Evolutionary conservation across 2,113 vertebrate genomes (phyloP).

Genomic region (Paraplagusia blochii): DNA sequence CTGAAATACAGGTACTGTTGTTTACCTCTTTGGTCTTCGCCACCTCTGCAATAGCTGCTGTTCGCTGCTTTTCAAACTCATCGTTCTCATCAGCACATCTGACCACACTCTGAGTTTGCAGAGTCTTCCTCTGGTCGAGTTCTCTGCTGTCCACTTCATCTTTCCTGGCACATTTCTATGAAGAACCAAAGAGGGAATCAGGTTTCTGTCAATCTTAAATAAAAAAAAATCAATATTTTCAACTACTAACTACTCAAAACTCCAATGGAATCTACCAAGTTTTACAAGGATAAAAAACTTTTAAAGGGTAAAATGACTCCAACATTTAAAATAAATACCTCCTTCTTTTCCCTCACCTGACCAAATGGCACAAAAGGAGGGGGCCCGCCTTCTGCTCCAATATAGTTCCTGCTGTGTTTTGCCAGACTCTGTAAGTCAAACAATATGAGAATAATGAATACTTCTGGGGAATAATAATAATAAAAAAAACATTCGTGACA

Average conservation of each 20-base stretch:
- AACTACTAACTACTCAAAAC: no score
- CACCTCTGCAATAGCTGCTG: slow-evolving; percentile 95
- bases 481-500: background rate
- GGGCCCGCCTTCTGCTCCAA: slow-evolving; percentile 96
- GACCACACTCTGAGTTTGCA: slow-evolving; percentile 78
- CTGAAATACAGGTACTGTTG: background rate
- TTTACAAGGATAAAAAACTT: no score
- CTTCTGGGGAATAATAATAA: background rate
- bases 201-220: background rate
- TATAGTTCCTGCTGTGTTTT: slow-evolving; percentile 93
- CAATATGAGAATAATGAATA: slow-evolving; percentile 18
- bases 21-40: slow-evolving; percentile 94
- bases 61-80: slow-evolving; percentile 96
- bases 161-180: slow-evolving; percentile 83
- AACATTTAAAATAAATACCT: no score
- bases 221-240: no score
- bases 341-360: slow-evolving; percentile 79
- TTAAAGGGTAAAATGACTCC: no score
- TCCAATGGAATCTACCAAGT: no score
- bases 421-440: slow-evolving; percentile 84
- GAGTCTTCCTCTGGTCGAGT: slow-evolving; percentile 91
- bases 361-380: slow-evolving; percentile 96
- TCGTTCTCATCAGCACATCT: slow-evolving; percentile 86
- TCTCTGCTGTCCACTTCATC: slow-evolving; percentile 86
- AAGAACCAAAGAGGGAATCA: slow-evolving; percentile 6